Percentiles rank a stretch among this genome's conserved stretches.
phyloP scores from a whole-genome alignment of 2,797 vertebrate genomes.

The Nannoperca obscura region DNA sequence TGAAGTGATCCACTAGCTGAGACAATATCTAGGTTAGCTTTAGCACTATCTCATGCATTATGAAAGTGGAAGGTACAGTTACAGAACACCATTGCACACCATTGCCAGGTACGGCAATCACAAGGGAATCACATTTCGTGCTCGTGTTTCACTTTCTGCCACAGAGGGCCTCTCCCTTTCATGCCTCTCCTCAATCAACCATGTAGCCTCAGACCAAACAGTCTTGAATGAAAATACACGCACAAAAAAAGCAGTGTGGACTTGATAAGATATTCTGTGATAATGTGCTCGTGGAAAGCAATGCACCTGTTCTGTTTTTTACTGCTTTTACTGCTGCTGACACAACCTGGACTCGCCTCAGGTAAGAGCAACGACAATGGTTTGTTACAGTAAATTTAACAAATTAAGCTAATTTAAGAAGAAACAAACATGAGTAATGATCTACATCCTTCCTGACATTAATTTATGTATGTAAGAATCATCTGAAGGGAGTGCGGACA shows the following conservation, averaged over 20 bases:
- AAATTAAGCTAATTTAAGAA: neutral
- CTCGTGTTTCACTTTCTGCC: conserved; percentile 83
- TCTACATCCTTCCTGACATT: conserved; percentile 3
- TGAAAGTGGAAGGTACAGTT: conserved; percentile 72
- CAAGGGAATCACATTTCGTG: conserved; percentile 79
- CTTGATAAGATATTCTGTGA: conserved; percentile 17
- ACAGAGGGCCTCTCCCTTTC: conserved; percentile 76
- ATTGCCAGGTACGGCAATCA: conserved; percentile 58
- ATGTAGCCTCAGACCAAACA: conserved; percentile 29
- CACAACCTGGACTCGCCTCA: conserved; percentile 59
- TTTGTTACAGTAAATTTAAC: neutral
- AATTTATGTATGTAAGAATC: conserved; percentile 40
- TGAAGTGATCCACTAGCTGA: conserved; percentile 45
- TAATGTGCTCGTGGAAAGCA: conserved; percentile 56
- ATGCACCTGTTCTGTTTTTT: conserved; percentile 60
- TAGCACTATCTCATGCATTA: conserved; percentile 74
- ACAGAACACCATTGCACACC: conserved; percentile 70
- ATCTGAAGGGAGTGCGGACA: conserved; percentile 65
- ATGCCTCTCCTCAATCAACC: conserved; percentile 54
- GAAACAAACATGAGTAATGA: conserved; percentile 2
- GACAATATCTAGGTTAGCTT: conserved; percentile 60
- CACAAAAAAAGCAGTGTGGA: conserved; percentile 17
- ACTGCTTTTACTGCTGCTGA: conserved; percentile 60
- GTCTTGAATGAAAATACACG: conserved; percentile 32
- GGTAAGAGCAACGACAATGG: conserved; percentile 72